Percentiles rank a stretch among this genome's conserved stretches.
Evolutionary conservation across 2,888 invertebrate genomes (phyloP).

Genomic region (Phlogophora meticulosa): DNA sequence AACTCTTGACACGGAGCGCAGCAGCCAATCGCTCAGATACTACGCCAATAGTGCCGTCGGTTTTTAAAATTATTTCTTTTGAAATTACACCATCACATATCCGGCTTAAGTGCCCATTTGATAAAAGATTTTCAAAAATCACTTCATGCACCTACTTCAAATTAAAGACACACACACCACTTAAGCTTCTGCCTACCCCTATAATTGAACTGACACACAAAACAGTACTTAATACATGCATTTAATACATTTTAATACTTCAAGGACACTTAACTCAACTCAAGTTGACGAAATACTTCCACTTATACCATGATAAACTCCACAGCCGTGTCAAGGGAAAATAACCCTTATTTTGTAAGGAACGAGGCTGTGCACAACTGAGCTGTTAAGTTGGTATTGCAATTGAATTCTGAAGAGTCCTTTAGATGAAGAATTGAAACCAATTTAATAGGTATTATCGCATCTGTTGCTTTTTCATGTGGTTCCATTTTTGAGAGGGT

Average conservation of each 20-base stretch:
- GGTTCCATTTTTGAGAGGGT: slow-evolving; percentile 29
- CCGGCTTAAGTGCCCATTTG: too few species aligned
- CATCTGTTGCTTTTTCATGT: slow-evolving; percentile 61
- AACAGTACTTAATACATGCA: slow-evolving; percentile 57
- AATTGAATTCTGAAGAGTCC: slow-evolving; percentile 23
- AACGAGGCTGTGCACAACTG: accelerated
- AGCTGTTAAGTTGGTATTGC: slow-evolving; percentile 25
- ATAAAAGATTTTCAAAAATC: slow-evolving; percentile 12
- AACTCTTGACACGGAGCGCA: too few species aligned
- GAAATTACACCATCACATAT: too few species aligned
- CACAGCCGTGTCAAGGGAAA: background rate
- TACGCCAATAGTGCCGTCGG: too few species aligned
- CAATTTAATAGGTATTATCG: slow-evolving; percentile 58
- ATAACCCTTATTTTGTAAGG: accelerated
- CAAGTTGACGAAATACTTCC: slow-evolving; percentile 16
- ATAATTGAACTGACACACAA: slow-evolving; percentile 53
- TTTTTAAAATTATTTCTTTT: too few species aligned
- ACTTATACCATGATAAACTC: slow-evolving; percentile 1
- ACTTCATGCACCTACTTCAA: background rate
- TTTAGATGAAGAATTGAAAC: slow-evolving; percentile 51
- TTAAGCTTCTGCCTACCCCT: slow-evolving; percentile 35
- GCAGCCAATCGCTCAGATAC: too few species aligned
- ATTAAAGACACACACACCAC: slow-evolving; percentile 31
- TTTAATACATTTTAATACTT: slow-evolving; percentile 52
- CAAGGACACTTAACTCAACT: slow-evolving; percentile 20